phyloP scores from a whole-genome alignment of 2,797 vertebrate species.

The Scleropages formosus region DNA sequence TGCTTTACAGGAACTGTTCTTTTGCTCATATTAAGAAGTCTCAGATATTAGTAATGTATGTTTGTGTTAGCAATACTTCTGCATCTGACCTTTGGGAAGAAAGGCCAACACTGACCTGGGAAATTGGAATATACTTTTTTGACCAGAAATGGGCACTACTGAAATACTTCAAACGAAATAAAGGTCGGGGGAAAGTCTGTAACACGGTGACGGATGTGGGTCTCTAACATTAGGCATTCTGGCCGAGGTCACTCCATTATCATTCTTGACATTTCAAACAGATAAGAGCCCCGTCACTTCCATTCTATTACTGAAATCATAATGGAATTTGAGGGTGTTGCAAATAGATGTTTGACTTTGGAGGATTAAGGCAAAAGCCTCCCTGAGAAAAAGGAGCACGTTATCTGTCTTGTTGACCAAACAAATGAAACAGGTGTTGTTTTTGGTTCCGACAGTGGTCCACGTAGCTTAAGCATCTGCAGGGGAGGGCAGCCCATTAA shows the following conservation, averaged over 20 bases:
- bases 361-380: slow-evolving; percentile 36
- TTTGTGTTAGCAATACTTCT: too few relatives aligned
- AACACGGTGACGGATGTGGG: background rate
- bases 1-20: background rate
- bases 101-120: background rate
- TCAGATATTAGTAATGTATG: background rate
- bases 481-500: slow-evolving; percentile 17
- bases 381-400: slow-evolving; percentile 25
- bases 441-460: slow-evolving; percentile 18
- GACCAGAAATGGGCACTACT: background rate
- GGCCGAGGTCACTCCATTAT: slow-evolving; percentile 42
- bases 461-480: slow-evolving; percentile 8
- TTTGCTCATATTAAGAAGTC: background rate
- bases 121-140: background rate
- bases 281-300: slow-evolving; percentile 37
- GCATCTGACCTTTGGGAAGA: background rate
- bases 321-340: slow-evolving; percentile 43
- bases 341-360: slow-evolving; percentile 45
- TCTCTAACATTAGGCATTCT: slow-evolving; percentile 32
- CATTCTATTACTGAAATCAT: slow-evolving; percentile 43
- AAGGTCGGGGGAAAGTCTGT: background rate
- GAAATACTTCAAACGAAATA: background rate
- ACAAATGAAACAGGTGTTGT: slow-evolving; percentile 37
- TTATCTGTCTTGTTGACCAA: slow-evolving; percentile 38
- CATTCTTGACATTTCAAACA: slow-evolving; percentile 44